phyloP scores from a whole-genome alignment of 2,888 invertebrate genomes.

The Anthrax anthrax region DNA sequence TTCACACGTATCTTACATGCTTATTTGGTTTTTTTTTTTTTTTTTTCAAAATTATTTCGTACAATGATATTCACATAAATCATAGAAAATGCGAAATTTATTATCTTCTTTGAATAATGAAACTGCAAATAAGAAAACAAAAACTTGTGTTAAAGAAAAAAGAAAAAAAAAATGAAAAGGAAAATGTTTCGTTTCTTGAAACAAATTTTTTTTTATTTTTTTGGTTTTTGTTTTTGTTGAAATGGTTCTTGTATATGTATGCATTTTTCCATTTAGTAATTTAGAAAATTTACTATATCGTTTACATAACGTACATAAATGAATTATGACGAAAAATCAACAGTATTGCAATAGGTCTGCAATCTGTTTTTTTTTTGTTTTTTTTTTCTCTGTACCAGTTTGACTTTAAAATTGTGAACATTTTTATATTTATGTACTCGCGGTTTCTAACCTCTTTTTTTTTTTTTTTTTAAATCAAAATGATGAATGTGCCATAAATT shows the following conservation, averaged over 20 bases:
- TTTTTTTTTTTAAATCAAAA: constrained; percentile 13
- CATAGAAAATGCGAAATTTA: background rate
- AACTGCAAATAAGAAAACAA: background rate
- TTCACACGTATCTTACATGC: no score
- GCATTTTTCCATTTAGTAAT: background rate
- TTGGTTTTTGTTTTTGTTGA: no score
- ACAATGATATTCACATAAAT: background rate
- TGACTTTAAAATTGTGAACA: background rate
- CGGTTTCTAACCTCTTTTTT: constrained; percentile 13
- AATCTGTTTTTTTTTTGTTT: background rate
- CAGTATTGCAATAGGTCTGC: background rate
- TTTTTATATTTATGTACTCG: constrained; percentile 3
- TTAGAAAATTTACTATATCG: no score
- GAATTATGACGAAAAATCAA: no score
- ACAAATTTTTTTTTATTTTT: no score
- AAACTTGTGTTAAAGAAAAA: background rate
- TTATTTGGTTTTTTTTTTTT: no score
- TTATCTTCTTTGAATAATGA: background rate
- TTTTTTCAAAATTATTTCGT: no score
- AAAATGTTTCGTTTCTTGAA: no score
- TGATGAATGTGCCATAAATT: constrained; percentile 33
- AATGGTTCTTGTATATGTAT: background rate
- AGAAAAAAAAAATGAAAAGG: no score
- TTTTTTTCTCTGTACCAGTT: background rate
- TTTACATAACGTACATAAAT: no score